Evolutionary conservation across 2,888 invertebrate species (phyloP), one percentile per base, ranked within the genome.

Genomic region (Polymixis lichenea): DNA sequence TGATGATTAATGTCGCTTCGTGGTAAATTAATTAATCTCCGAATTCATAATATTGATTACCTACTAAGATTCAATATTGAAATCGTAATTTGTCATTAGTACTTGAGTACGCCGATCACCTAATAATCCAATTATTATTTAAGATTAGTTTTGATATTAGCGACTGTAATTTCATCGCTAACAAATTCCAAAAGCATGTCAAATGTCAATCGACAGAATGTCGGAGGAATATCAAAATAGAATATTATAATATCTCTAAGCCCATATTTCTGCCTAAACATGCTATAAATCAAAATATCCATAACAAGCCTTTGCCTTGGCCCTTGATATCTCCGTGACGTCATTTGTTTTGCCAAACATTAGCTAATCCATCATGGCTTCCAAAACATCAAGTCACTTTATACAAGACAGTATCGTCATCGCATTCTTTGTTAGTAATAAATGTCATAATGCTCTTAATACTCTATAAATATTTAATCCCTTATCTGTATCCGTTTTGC

Each of bases 351-450:
- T 76, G 58, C 58, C 70, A 80, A 84, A 80, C 76, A 70, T 80
- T 74, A 67, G 60, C 70, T 87, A 79, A 88, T 84, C 87, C 75
- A 72, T 88, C 88, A 82, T 38, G 43, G 67, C 58, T 65, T 17
- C 60, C 38, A 71, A 80, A 75, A 73, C 64, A 70, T 43, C 65
- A 19, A 80, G 70, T 72, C 51, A 71, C 60, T 60, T 66, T 43
- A 55, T 61, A 72, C 77, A 62, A 72, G 43, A 15, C 55, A 62
- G 32, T 58, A 53, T 65, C 74, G 75, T 84, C 74, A 76, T 55
- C 64, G 69, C 72, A 82, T 75, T 88, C 86, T 65, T 86, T 70
- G 58, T 60, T 38, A 55, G 58, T 66, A 72, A 75, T 75, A 79
- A 82, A 74, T 61, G 6, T 62, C 46, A n/a, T 55, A 64, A 55